Conservation (phyloP, 1,140 invertebrate species). For the Lithobius niger region DNA sequence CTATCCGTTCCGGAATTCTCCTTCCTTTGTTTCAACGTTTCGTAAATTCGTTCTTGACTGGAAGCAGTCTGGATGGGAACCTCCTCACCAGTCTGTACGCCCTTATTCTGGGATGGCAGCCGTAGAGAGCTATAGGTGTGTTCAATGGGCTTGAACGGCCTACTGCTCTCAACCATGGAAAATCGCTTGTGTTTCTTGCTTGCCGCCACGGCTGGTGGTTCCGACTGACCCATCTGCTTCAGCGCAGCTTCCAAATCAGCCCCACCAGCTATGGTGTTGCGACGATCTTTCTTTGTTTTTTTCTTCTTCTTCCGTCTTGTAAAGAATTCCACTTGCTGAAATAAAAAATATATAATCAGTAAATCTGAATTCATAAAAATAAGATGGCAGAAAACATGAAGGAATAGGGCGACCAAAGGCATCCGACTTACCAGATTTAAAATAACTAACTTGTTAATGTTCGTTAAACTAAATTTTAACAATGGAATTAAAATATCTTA, state of each 20-base stretch:
- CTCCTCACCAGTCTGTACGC: not conserved
- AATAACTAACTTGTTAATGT: no score
- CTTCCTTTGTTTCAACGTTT: not conserved
- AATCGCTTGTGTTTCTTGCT: not conserved
- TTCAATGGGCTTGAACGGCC: not conserved
- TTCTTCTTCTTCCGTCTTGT: conserved; percentile 20
- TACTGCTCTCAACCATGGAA: not conserved
- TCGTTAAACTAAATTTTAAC: no score
- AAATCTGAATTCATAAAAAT: no score
- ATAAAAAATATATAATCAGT: no score
- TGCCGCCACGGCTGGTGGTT: not conserved
- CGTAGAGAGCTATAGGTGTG: not conserved
- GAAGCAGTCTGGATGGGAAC: no score
- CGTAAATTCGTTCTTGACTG: not conserved
- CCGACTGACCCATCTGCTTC: not conserved
- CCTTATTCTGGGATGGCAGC: not conserved
- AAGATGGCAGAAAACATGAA: no score
- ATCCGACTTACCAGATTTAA: no score
- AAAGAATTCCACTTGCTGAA: conserved; percentile 19
- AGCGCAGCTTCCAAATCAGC: conserved; percentile 7
- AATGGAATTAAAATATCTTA: no score
- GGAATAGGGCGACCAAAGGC: no score
- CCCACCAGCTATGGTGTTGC: conserved; percentile 18
- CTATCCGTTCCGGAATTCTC: not conserved
- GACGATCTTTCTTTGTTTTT: conserved; percentile 17